Evolutionary conservation across 2,113 vertebrate species (phyloP).

Genomic region (Poeciliopsis retropinna): DNA sequence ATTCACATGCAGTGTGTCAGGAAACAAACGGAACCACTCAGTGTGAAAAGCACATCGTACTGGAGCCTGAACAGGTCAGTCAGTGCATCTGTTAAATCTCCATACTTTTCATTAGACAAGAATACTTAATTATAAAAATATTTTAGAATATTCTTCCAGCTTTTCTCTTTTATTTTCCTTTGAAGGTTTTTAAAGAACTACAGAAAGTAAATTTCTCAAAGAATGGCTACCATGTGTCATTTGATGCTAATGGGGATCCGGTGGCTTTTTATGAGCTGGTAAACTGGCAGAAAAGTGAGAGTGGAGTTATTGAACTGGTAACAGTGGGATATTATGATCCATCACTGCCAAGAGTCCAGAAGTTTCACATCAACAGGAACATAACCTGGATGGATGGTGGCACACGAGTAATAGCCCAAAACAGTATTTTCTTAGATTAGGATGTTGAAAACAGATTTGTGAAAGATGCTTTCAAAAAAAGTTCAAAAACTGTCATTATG

Average conservation of each 20-base stretch:
- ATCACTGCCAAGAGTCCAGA: neutral
- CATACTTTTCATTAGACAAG: neutral
- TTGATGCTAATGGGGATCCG: neutral
- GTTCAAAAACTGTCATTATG: neutral
- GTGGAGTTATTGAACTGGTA: neutral
- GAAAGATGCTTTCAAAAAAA: no score
- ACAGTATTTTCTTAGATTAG: neutral
- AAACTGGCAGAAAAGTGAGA: neutral
- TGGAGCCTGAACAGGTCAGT: neutral
- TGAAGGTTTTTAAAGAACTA: slow-evolving; percentile 62
- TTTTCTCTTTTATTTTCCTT: neutral
- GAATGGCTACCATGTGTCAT: neutral
- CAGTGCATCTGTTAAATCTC: neutral
- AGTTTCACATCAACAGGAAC: slow-evolving; percentile 4
- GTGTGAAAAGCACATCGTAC: slow-evolving; percentile 31
- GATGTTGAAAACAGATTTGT: neutral
- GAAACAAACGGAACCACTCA: slow-evolving; percentile 29
- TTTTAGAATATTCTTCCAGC: neutral
- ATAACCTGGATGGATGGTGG: neutral
- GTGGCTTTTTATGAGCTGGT: neutral
- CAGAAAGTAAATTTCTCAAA: slow-evolving; percentile 20
- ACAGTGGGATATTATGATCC: neutral
- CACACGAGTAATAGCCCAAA: neutral
- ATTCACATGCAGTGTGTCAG: slow-evolving; percentile 39
- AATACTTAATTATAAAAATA: neutral